These are phyloP conservation scores for Caerostris extrusa DNA, from an alignment of 1,140 invertebrate species.

Conservation along the genomic window DNA sequence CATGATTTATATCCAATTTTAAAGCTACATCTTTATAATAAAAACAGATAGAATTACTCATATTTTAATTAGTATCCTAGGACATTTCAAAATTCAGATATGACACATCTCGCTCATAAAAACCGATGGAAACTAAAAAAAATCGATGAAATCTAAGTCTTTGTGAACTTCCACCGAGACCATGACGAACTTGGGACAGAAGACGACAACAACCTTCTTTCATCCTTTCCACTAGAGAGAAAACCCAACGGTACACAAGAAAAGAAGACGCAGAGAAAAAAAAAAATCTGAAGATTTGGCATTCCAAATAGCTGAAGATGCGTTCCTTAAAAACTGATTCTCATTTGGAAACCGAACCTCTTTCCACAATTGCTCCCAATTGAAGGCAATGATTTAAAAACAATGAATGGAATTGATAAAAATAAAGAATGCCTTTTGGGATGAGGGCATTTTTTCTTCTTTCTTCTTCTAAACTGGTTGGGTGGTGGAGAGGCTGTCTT, in stretches of 20 bases:
- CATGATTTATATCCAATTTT: too few species aligned
- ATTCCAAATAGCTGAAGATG: background rate
- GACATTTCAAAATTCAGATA: too few species aligned
- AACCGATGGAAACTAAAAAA: too few species aligned
- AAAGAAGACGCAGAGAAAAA: background rate
- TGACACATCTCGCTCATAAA: too few species aligned
- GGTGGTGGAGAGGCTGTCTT: background rate
- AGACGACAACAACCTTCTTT: background rate
- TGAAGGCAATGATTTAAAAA: conserved; percentile 72
- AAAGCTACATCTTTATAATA: too few species aligned
- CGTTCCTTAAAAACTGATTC: background rate
- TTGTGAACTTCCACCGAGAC: too few species aligned
- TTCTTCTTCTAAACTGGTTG: background rate
- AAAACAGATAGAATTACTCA: too few species aligned
- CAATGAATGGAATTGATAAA: conserved; percentile 14
- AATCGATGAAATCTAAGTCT: too few species aligned
- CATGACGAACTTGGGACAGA: background rate
- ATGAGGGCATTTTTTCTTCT: conserved; percentile 20
- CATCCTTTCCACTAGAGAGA: background rate
- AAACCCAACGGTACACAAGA: background rate
- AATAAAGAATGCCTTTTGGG: background rate
- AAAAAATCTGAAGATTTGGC: background rate
- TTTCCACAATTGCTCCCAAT: conserved; percentile 53
- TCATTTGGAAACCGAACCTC: conserved; percentile 51
- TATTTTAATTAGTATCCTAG: too few species aligned